phyloP scores from a whole-genome alignment of 1,140 invertebrate genomes.

The Lepidotrigona ventralis region DNA sequence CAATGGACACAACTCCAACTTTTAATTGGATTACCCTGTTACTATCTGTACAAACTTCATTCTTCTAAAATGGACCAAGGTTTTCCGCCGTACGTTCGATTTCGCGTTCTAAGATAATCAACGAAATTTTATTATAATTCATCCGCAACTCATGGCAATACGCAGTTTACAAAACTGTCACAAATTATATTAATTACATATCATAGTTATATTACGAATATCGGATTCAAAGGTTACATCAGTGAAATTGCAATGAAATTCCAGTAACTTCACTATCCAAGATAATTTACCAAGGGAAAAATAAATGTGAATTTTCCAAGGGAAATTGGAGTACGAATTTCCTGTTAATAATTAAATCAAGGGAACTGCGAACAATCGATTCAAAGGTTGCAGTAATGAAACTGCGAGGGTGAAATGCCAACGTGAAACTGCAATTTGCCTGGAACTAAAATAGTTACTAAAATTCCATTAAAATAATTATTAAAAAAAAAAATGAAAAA shows the following conservation, averaged over 20 bases:
- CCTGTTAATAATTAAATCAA: not conserved
- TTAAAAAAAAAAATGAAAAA: too few relatives aligned
- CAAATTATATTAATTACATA: too few relatives aligned
- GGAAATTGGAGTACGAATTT: too few relatives aligned
- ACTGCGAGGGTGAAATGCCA: not conserved
- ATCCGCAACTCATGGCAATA: too few relatives aligned
- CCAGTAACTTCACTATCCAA: too few relatives aligned
- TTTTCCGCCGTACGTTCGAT: not conserved
- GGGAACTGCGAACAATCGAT: not conserved
- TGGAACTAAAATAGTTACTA: too few relatives aligned
- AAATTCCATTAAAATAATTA: not conserved
- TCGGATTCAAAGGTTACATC: too few relatives aligned
- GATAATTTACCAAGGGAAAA: too few relatives aligned
- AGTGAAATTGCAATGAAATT: too few relatives aligned
- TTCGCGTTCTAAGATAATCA: not conserved
- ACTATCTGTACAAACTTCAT: not conserved
- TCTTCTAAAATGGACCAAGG: not conserved
- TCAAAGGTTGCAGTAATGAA: not conserved
- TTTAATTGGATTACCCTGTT: constrained; percentile 13
- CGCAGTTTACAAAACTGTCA: too few relatives aligned
- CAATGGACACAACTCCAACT: not conserved
- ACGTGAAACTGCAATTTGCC: not conserved
- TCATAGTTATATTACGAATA: too few relatives aligned
- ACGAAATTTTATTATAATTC: not conserved
- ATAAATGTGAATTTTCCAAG: too few relatives aligned